Evolutionary conservation across 2,113 vertebrate species (phyloP), one percentile per base, ranked within the genome.

Genomic region (Macquaria australasica): DNA sequence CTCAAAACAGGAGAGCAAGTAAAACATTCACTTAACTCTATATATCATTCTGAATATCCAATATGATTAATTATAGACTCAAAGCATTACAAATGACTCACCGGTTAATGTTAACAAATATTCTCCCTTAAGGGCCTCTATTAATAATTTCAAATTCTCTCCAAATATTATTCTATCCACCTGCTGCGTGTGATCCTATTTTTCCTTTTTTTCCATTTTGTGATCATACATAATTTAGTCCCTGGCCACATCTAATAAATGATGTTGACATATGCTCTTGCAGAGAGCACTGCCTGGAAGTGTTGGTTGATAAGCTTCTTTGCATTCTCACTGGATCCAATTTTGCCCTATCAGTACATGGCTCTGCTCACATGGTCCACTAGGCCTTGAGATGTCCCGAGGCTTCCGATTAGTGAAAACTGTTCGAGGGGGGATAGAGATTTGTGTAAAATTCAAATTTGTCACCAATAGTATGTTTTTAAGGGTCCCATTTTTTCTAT

Each of bases 241-340:
- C 95, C 93, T 82, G 94, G 95, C 96, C 95, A 96, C 95, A 95
- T 96, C 95, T 95, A 94, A 96, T 96, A 96, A 96, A 96, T 96
- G 95, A 96, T 96, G 95, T 96, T 96, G 96, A 96, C 96, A 96
- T 95, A 96, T 96, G 95, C 95, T 96, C 94, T 95, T 91, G 95
- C 94, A 89, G 94, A 91, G 94, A 95, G 94, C 94, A 92, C 89
- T 93, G 95, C 95, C 94, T 94, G 92, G 86, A 91, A 96, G 95
- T 95, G 95, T 94, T 94, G 94, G 91, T 93, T 94, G 95, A 95
- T 96, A 96, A 96, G 94, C 95, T 94, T 93, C 95, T 96, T 96
- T 95, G 95, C 95, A 95, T 96, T 96, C 94, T 94, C 93, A 93
- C 95, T 94, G 94, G 94, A 96, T 96, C 95, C 96, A 96, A 96